A percentile compares a stretch with the other conserved stretches of the same genome.
phyloP scores from a whole-genome alignment of 2,797 vertebrate species.

The Caiman crocodilus region DNA sequence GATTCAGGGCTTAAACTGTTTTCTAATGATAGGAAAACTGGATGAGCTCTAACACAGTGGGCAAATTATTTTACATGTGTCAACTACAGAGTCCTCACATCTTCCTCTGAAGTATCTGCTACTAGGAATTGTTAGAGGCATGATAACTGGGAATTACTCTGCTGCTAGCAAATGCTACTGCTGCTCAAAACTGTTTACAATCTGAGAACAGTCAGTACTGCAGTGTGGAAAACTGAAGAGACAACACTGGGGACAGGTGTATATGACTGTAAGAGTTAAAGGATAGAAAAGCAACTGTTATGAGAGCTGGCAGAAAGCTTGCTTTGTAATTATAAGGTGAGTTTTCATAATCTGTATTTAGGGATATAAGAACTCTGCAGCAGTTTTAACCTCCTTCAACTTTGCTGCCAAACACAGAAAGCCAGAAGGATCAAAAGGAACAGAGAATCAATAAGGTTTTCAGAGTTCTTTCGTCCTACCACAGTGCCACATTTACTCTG shows the following conservation, averaged over 20 bases:
- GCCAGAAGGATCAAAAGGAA: conserved; percentile 35
- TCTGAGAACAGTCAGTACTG: background rate
- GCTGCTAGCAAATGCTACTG: background rate
- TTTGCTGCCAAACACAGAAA: background rate
- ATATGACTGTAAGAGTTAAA: background rate
- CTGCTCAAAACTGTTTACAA: background rate
- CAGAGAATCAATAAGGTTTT: conserved; percentile 17
- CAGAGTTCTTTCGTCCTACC: conserved; percentile 13
- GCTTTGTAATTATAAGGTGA: background rate
- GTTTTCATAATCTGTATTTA: background rate
- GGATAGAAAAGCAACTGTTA: background rate
- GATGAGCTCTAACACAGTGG: background rate
- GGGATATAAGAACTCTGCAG: background rate
- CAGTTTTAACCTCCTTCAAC: background rate
- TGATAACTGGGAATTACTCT: background rate
- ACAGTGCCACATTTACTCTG: background rate
- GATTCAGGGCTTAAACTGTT: background rate
- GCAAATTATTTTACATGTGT: background rate
- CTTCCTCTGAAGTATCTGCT: background rate
- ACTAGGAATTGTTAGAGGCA: no score
- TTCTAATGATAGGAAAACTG: background rate
- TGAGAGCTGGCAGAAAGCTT: background rate
- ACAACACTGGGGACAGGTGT: background rate
- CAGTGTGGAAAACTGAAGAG: background rate
- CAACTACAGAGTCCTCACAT: background rate